phyloP scores from a whole-genome alignment of 2,113 vertebrate genomes.

The Dasyprocta punctata region DNA sequence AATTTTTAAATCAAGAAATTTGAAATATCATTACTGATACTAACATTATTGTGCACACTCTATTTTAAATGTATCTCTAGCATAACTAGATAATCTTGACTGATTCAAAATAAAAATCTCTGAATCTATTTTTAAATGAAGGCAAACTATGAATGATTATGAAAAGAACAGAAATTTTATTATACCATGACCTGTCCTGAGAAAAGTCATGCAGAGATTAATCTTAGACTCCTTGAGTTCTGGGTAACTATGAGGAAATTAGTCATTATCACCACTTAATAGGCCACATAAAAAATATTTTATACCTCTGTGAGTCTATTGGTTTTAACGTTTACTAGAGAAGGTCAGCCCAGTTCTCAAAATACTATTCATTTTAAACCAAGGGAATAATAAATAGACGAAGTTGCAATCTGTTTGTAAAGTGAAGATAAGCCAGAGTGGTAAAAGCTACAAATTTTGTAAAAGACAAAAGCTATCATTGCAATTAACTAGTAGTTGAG shows the following conservation, averaged over 20 bases:
- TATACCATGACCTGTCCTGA: neutral
- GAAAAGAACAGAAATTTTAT: slow-evolving; percentile 7
- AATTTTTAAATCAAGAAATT: neutral
- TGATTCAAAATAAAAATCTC: neutral
- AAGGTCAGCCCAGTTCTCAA: neutral
- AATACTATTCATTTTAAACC: neutral
- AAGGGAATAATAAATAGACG: neutral
- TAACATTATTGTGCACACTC: neutral
- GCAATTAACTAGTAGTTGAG: neutral
- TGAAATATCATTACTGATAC: neutral
- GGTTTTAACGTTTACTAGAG: neutral
- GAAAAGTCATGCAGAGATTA: neutral
- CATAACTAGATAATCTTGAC: neutral
- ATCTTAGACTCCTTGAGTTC: neutral
- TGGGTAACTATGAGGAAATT: neutral
- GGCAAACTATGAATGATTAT: neutral
- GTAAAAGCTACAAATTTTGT: neutral
- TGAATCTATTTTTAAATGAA: neutral
- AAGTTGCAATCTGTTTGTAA: neutral
- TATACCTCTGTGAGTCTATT: neutral
- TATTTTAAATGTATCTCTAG: slow-evolving; percentile 16
- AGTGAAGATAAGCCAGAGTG: neutral
- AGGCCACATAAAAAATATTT: neutral
- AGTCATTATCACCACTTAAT: neutral
- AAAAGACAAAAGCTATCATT: neutral